phyloP scores from a whole-genome alignment of 2,113 vertebrate genomes.

The Natator depressus region DNA sequence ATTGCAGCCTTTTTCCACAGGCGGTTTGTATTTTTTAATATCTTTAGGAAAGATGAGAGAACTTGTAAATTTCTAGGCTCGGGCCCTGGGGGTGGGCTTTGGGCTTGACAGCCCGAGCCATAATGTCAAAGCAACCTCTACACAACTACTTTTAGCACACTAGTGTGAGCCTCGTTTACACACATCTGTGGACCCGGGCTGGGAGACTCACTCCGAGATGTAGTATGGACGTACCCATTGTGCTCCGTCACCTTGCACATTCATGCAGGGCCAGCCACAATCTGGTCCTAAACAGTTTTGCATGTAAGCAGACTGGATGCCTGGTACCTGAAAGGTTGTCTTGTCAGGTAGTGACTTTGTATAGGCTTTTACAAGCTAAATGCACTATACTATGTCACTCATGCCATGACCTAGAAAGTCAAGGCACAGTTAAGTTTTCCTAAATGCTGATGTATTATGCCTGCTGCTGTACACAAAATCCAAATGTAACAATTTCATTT shows the following conservation, averaged over 20 bases:
- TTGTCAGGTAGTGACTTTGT: background rate
- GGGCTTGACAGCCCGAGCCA: background rate
- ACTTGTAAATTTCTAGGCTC: background rate
- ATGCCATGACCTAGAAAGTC: background rate
- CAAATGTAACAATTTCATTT: background rate
- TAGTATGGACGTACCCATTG: background rate
- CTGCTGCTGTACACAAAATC: background rate
- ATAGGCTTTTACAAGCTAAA: background rate
- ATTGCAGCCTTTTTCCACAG: background rate
- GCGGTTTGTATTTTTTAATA: background rate
- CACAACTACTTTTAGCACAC: background rate
- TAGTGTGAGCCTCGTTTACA: background rate
- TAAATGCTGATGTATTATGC: background rate
- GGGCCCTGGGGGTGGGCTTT: background rate
- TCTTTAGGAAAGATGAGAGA: background rate
- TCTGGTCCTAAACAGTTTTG: background rate
- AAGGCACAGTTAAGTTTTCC: background rate
- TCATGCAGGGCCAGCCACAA: background rate
- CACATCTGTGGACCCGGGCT: background rate
- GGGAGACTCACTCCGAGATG: background rate
- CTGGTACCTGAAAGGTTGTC: background rate
- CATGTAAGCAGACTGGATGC: background rate
- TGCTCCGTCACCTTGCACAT: background rate
- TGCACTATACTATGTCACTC: accelerated
- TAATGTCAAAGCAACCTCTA: background rate